Evolutionary conservation across 2,113 vertebrate genomes (phyloP), one percentile per base, ranked within the genome.

Genomic region (Gymnobelideus leadbeateri): DNA sequence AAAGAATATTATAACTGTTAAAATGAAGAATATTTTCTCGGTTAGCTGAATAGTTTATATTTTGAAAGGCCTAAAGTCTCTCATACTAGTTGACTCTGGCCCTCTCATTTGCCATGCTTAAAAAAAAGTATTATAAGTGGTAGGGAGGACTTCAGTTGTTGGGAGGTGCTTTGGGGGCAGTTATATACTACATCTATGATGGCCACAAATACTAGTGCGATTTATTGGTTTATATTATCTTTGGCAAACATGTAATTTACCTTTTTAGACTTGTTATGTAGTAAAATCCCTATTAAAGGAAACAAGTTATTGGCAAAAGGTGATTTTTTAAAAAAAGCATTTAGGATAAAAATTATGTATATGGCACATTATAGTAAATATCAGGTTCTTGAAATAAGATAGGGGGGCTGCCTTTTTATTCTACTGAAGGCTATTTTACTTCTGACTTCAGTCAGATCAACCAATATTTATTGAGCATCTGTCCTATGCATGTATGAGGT

Each of bases 31-130:
- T 84, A 84, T 43, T 84, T 84, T 23, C 19, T 93, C 53, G 91
- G 9, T 94, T 94, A 55, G n/a, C 43, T 89, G n/a, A 93, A 19
- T 19, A 89, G 53, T 77, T 94, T 50, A 84, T 55, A 19, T 95
- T 77, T 77, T 37, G 55, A 57, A 93, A 95, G 61, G 37, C 49
- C 94, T 96, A 50, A 92, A 91, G 93, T 95, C 25, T 90, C 84
- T 43, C 0, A 14, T 55, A 31, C 10, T 61, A 10, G 95, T 91
- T 95, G 91, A 93, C 11, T 94, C 4, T 16, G 0, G 19, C 43
- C 31, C 77, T 2, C 37, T 77, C 37, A n/a, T 77, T 77, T n/a
- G 68, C n/a, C 68, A 84, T 84, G n/a, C 19, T 84, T 84, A 16
- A 84, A 84, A 21, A 84, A 21, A 84, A n/a, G n/a, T 84, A 84